Evolutionary conservation across 2,888 invertebrate genomes (phyloP).

Genomic region (Acrocyrtus sp.): DNA sequence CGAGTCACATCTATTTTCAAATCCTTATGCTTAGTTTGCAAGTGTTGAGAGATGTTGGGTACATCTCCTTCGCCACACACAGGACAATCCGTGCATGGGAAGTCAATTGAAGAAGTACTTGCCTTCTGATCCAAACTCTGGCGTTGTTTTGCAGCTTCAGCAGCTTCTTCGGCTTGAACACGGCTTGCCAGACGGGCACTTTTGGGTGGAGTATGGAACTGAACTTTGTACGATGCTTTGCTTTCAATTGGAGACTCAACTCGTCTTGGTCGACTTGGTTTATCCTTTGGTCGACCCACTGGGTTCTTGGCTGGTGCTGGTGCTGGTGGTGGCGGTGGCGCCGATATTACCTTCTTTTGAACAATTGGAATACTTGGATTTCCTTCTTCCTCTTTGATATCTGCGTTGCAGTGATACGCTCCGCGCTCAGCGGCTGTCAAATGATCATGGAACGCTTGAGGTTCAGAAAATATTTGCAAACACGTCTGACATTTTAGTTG

Average conservation of each 20-base stretch:
- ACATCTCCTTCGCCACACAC: conserved; percentile 57
- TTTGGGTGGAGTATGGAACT: conserved; percentile 51
- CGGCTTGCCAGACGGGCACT: conserved; percentile 60
- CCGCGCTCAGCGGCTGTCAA: conserved; percentile 8
- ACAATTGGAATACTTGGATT: too few relatives aligned
- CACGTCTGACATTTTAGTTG: conserved; percentile 56
- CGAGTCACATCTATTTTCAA: conserved; percentile 54
- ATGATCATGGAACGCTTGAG: conserved; percentile 55
- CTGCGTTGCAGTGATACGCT: conserved; percentile 15
- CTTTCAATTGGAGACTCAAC: conserved; percentile 38
- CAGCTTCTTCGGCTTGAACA: conserved; percentile 31
- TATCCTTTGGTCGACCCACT: not conserved
- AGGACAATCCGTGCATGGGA: conserved; percentile 58
- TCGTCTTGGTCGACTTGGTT: conserved; percentile 3
- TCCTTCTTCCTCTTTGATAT: conserved; percentile 13
- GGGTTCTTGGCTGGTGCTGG: not conserved
- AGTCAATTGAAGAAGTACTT: conserved; percentile 28
- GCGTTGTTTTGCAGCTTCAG: conserved; percentile 17
- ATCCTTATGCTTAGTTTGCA: conserved; percentile 57
- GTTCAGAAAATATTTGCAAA: conserved; percentile 44
- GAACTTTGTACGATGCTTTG: conserved; percentile 42
- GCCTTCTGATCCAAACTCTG: too few relatives aligned
- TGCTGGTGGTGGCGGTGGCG: not conserved
- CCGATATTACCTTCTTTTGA: too few relatives aligned
- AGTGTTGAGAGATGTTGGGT: conserved; percentile 54